A percentile compares a stretch with the other conserved stretches of the same genome.
Evolutionary conservation across 2,797 vertebrate genomes (phyloP).

Genomic region (Sylvilagus floridanus): DNA sequence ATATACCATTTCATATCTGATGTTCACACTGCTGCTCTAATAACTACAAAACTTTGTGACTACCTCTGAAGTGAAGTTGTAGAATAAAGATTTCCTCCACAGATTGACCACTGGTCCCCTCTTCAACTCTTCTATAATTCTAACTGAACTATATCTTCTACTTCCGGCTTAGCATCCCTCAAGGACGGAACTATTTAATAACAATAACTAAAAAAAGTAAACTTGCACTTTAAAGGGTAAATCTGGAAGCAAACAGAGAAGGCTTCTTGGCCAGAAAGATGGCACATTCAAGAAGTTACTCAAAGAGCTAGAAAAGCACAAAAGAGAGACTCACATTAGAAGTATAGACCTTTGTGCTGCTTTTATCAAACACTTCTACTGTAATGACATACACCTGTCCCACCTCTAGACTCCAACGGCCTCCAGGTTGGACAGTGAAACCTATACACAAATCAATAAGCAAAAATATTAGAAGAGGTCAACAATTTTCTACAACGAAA

Average conservation of each 20-base stretch:
- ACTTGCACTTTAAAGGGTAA: slow-evolving; percentile 40
- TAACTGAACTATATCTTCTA: slow-evolving; percentile 13
- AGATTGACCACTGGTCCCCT: neutral
- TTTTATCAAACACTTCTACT: slow-evolving; percentile 85
- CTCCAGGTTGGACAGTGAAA: slow-evolving; percentile 82
- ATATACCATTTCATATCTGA: neutral
- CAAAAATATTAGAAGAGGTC: slow-evolving; percentile 26
- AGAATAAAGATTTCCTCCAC: neutral
- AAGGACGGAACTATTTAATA: slow-evolving; percentile 51
- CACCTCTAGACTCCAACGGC: slow-evolving; percentile 85
- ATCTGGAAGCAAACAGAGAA: neutral
- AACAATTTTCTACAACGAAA: neutral
- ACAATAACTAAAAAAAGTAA: neutral
- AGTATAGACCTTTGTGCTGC: slow-evolving; percentile 83
- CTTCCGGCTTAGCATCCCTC: slow-evolving; percentile 5
- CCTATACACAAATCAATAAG: slow-evolving; percentile 76
- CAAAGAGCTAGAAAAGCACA: neutral
- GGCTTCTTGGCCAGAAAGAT: neutral
- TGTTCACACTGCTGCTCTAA: neutral
- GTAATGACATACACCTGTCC: slow-evolving; percentile 77
- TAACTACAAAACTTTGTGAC: neutral
- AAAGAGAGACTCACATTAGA: slow-evolving; percentile 84
- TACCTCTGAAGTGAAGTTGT: neutral
- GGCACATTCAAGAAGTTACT: neutral
- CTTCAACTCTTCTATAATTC: neutral